These are phyloP conservation scores for Drosophila arawakana DNA, from an alignment of 1,140 invertebrate genomes.

Conservation along the genomic window DNA sequence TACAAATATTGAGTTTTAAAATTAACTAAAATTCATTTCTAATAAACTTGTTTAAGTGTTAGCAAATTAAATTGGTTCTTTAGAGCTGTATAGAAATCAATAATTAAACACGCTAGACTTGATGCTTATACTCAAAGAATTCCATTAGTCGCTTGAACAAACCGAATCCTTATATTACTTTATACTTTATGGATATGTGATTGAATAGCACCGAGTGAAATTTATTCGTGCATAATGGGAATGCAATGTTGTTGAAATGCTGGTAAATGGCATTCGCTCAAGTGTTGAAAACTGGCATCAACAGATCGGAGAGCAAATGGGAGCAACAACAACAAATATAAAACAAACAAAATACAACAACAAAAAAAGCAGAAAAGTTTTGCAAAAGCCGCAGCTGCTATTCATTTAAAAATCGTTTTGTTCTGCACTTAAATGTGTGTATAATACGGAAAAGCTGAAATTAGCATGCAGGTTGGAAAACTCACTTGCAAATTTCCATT, in stretches of 20 bases:
- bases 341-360: background rate
- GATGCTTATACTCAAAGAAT: too few relatives aligned
- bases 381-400: constrained; percentile 21
- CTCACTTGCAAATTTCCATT: constrained; percentile 42
- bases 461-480: constrained; percentile 60
- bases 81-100: too few relatives aligned
- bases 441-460: constrained; percentile 51
- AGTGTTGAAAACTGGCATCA: constrained; percentile 21
- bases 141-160: background rate
- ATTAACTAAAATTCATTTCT: too few relatives aligned
- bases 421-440: constrained; percentile 57
- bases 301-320: constrained; percentile 11
- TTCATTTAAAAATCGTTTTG: constrained; percentile 58
- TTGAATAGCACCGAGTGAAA: constrained; percentile 11
- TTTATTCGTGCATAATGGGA: constrained; percentile 52
- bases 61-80: too few relatives aligned
- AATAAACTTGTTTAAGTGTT: too few relatives aligned
- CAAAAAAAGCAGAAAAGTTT: constrained; percentile 18
- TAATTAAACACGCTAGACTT: too few relatives aligned
- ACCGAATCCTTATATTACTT: background rate
- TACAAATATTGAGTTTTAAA: background rate
- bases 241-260: constrained; percentile 11
- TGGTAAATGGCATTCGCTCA: constrained; percentile 16
- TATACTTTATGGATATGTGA: background rate
- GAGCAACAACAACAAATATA: background rate